Conservation (phyloP, 2,888 invertebrate species). For the Petrolisthes cinctipes region DNA sequence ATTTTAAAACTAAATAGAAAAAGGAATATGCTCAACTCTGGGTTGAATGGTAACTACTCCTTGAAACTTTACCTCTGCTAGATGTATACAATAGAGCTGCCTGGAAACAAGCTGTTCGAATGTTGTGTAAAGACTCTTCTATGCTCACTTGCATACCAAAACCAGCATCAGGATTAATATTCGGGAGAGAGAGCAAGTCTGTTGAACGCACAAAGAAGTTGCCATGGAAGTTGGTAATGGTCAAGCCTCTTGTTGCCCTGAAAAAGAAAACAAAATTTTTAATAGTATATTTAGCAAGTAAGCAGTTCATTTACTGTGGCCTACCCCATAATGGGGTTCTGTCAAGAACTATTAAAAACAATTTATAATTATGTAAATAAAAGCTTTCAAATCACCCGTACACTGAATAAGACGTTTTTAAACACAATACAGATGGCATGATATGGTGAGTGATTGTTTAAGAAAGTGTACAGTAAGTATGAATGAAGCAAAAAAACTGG, state of each 20-base stretch:
- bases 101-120: conserved; percentile 94
- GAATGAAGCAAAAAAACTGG: too few relatives aligned
- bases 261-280: background rate
- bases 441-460: too few relatives aligned
- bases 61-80: conserved; percentile 77
- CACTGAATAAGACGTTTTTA: too few relatives aligned
- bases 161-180: conserved; percentile 97
- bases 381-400: too few relatives aligned
- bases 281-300: too few relatives aligned
- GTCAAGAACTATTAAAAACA: too few relatives aligned
- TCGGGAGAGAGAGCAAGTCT: conserved; percentile 93
- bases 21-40: background rate
- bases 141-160: conserved; percentile 98
- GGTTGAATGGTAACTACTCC: background rate
- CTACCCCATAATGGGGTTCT: too few relatives aligned
- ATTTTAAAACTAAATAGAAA: conserved; percentile 3
- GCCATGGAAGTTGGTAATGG: conserved; percentile 98
- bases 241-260: conserved; percentile 78
- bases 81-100: conserved; percentile 97
- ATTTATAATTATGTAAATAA: too few relatives aligned
- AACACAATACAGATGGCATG: too few relatives aligned
- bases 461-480: too few relatives aligned
- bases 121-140: conserved; percentile 88
- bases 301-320: too few relatives aligned
- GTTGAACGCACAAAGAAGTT: conserved; percentile 99